phyloP scores from a whole-genome alignment of 1,140 invertebrate genomes.

The Andrena cerasifolii region DNA sequence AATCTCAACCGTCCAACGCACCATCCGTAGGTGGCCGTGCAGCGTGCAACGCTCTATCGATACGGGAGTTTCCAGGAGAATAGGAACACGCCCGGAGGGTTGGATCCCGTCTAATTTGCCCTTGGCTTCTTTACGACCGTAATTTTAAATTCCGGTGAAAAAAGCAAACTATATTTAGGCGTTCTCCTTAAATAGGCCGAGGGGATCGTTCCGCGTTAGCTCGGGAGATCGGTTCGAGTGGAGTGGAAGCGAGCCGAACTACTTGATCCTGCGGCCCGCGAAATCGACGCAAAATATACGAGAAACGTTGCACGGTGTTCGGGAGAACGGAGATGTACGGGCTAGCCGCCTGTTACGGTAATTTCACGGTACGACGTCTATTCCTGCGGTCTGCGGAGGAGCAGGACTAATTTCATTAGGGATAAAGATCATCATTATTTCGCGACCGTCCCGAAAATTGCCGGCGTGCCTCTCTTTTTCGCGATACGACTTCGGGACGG shows the following conservation, averaged over 20 bases:
- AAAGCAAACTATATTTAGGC: constrained; percentile 71
- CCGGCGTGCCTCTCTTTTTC: constrained; percentile 62
- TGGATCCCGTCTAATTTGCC: constrained; percentile 74
- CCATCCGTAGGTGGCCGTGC: too few species aligned
- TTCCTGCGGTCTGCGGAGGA: constrained; percentile 67
- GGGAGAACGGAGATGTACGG: constrained; percentile 52
- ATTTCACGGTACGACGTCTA: constrained; percentile 77
- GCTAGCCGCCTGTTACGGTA: constrained; percentile 74
- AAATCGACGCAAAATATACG: constrained; percentile 62
- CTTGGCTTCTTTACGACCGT: constrained; percentile 74
- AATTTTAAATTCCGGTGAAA: constrained; percentile 75
- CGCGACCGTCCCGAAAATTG: constrained; percentile 75
- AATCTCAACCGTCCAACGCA: too few species aligned
- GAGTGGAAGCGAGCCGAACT: neutral
- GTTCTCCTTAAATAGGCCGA: constrained; percentile 63
- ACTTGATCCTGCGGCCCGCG: constrained; percentile 38
- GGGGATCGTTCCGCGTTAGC: constrained; percentile 53
- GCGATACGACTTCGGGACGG: constrained; percentile 53
- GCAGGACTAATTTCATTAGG: constrained; percentile 79
- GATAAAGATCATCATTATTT: constrained; percentile 80
- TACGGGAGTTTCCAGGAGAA: constrained; percentile 33
- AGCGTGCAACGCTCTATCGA: constrained; percentile 5
- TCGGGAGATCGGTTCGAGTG: constrained; percentile 5
- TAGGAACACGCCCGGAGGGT: constrained; percentile 61
- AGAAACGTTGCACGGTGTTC: constrained; percentile 11